Conservation (phyloP, 2,888 invertebrate genomes). For the Neuroscelio doddi region DNA sequence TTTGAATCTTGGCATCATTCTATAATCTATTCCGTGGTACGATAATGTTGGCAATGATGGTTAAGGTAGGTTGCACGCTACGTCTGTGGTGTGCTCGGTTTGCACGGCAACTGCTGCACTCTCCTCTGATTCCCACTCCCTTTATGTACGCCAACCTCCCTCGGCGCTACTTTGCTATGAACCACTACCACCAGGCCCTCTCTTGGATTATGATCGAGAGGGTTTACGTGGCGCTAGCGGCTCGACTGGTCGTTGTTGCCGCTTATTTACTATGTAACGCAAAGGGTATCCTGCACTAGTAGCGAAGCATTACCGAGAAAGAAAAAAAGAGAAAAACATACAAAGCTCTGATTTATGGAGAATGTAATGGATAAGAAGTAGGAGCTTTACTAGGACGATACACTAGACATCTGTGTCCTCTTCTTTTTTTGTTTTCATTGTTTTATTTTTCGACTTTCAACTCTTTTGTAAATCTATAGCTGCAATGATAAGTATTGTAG, state of each 20-base stretch:
- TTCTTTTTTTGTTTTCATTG: background rate
- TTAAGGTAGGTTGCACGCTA: slow-evolving; percentile 53
- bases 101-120: slow-evolving; percentile 11
- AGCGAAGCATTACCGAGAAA: slow-evolving; percentile 13
- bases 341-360: slow-evolving; percentile 54
- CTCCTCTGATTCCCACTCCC: slow-evolving; percentile 21
- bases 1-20: slow-evolving; percentile 58
- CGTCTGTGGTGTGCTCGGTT: slow-evolving; percentile 18
- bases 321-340: slow-evolving; percentile 9
- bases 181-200: slow-evolving; percentile 14
- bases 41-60: slow-evolving; percentile 57
- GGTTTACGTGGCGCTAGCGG: slow-evolving; percentile 23
- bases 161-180: slow-evolving; percentile 13
- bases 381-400: slow-evolving; percentile 22
- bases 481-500: no score
- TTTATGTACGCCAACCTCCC: slow-evolving; percentile 5
- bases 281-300: slow-evolving; percentile 47
- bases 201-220: slow-evolving; percentile 42
- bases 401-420: slow-evolving; percentile 10
- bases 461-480: no score
- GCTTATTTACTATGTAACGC: slow-evolving; percentile 62
- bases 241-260: slow-evolving; percentile 53
- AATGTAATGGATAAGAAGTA: slow-evolving; percentile 46
- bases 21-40: slow-evolving; percentile 58
- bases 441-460: background rate